Evolutionary conservation across 2,797 vertebrate species (phyloP).

Genomic region (Eurystomus glaucurus): DNA sequence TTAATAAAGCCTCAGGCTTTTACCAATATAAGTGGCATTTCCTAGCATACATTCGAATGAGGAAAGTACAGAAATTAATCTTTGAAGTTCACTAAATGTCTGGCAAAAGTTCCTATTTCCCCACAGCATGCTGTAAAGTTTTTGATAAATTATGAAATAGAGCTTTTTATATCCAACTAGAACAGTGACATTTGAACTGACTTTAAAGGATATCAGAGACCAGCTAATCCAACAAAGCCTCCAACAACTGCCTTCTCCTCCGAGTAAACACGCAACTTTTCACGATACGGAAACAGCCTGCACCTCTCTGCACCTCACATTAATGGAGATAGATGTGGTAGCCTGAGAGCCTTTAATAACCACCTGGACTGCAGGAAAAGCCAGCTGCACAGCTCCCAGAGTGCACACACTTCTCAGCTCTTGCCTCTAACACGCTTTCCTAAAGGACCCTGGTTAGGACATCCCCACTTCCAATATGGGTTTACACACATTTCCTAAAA

Average conservation of each 20-base stretch:
- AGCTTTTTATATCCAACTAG: background rate
- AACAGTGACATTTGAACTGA: background rate
- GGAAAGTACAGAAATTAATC: background rate
- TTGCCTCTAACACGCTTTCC: background rate
- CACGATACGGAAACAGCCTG: background rate
- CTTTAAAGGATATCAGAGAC: background rate
- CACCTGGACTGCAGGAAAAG: background rate
- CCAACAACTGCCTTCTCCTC: background rate
- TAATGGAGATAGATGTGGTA: background rate
- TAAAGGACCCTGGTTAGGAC: background rate
- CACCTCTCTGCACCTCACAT: background rate
- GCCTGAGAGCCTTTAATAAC: background rate
- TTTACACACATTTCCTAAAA: background rate
- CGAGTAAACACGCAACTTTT: background rate
- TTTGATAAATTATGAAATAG: background rate
- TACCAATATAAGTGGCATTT: background rate
- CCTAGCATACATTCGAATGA: background rate
- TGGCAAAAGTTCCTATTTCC: background rate
- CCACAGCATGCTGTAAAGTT: background rate
- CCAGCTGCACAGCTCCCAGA: background rate
- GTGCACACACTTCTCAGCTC: background rate
- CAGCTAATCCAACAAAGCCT: background rate
- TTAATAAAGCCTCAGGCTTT: background rate
- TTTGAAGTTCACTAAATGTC: background rate
- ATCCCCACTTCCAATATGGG: background rate